Percentiles rank a stretch among this genome's conserved stretches.
These are phyloP conservation scores for Chlamydotis undulata DNA, from an alignment of 2,113 vertebrate genomes.

Conservation along the genomic window DNA sequence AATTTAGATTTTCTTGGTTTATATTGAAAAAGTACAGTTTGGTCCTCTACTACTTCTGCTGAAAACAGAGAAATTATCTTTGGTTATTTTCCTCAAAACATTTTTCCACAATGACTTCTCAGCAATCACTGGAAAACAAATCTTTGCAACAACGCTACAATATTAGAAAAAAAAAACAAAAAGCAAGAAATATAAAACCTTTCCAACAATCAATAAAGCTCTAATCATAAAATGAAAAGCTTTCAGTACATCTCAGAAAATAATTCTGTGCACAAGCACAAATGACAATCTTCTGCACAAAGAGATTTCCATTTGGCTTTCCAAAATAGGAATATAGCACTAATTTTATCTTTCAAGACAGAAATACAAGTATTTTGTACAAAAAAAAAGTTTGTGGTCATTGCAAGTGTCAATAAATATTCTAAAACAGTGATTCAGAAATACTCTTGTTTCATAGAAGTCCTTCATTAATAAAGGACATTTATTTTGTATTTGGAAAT, in stretches of 20 bases:
- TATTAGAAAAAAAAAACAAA: background rate
- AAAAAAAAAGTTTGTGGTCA: background rate
- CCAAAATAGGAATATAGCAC: background rate
- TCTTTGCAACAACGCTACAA: background rate
- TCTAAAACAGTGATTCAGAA: background rate
- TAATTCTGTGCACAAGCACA: background rate
- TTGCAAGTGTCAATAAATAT: background rate
- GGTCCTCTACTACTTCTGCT: background rate
- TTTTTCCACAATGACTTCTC: background rate
- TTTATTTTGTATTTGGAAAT: background rate
- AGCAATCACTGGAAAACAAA: background rate
- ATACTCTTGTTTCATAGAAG: background rate
- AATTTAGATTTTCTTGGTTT: background rate
- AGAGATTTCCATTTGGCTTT: background rate
- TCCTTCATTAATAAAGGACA: background rate
- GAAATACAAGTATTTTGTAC: background rate
- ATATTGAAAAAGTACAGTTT: background rate
- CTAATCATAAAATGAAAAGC: background rate
- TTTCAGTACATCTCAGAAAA: background rate
- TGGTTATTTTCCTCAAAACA: background rate
- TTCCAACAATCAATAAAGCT: background rate
- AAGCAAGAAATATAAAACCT: background rate
- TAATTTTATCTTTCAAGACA: background rate
- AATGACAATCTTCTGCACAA: background rate
- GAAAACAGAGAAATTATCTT: background rate